Evolutionary conservation across 2,888 invertebrate species (phyloP), one percentile per base, ranked within the genome.

Genomic region (Capitulum mitella): DNA sequence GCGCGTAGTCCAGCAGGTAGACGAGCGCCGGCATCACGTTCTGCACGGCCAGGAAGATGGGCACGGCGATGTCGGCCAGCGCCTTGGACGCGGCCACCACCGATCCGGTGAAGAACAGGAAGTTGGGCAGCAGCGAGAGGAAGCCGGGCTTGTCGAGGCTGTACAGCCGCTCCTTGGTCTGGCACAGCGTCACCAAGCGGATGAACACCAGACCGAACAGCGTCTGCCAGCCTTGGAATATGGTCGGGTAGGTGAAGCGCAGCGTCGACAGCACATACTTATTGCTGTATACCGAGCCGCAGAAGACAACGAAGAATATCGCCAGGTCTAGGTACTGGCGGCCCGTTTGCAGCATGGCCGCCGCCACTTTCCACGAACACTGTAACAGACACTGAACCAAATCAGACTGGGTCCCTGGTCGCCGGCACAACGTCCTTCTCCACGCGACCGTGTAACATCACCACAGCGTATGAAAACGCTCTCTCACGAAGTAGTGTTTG

Each of bases 151-250:
- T 82, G 79, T 84, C 83, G 46, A 84, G 80, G 51, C 78, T 78
- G 19, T 81, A 81, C 10, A 81, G 77, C 37, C 70, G 40, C 22
- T 74, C 78, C 37, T 80, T 70, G 48, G 78, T 80, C 26, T 80
- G 80, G 37, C 80, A 81, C 61, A 80, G 78, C 19, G 80, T 80
- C 37, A 83, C 79, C n/a, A 82, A 79, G 70, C 83, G 82, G 8
- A 84, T 80, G 46, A 84, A 81, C 12, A 84, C 79, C 40, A 82
- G 83, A 22, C 83, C 83, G 34, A 84, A 82, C 46, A 84, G 79
- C 32, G 84, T 84, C 80, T 84, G 84, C 84, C 84, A 84, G 79
- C 84, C 84, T 83, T 84, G 84, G 80, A 83, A 84, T 40, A 84
- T 83, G 34, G 84, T 84, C 26, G 84, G 84, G 79, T 83, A 84